A percentile compares a stretch with the other conserved stretches of the same genome.
Evolutionary conservation across 92 coral and sea anemone species (phyloP).

Genomic region (Siderastrea radians): DNA sequence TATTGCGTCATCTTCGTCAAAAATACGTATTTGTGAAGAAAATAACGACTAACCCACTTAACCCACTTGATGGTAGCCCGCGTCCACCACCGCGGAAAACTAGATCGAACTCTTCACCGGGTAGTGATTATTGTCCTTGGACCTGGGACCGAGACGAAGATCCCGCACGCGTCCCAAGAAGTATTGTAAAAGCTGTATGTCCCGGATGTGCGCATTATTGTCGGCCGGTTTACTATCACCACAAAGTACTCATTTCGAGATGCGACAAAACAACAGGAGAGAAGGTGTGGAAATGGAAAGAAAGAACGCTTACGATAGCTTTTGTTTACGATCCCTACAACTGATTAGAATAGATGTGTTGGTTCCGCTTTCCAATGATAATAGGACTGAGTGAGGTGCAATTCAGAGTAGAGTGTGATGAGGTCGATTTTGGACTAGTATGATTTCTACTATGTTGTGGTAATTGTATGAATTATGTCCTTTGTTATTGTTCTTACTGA

Average conservation of each 20-base stretch:
- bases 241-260: conserved; percentile 45
- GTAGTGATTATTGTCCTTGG: conserved; percentile 66
- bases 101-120: conserved; percentile 13
- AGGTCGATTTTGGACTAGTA: background rate
- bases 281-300: conserved; percentile 65
- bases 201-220: conserved; percentile 58
- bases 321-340: conserved; percentile 55
- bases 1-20: conserved; percentile 33
- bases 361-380: background rate
- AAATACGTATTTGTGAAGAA: conserved; percentile 37
- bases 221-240: conserved; percentile 46
- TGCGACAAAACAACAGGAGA: conserved; percentile 64
- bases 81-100: conserved; percentile 10
- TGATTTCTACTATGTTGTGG: too few species aligned
- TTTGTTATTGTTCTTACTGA: too few species aligned
- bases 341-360: background rate
- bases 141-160: conserved; percentile 42
- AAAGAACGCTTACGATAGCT: conserved; percentile 29
- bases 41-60: background rate
- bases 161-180: conserved; percentile 55
- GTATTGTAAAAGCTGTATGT: conserved; percentile 59
- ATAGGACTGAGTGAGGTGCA: background rate
- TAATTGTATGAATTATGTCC: too few species aligned
- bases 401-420: background rate
- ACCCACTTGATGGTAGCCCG: background rate